Evolutionary conservation across 2,888 invertebrate genomes (phyloP).

Genomic region (Andrena fulva): DNA sequence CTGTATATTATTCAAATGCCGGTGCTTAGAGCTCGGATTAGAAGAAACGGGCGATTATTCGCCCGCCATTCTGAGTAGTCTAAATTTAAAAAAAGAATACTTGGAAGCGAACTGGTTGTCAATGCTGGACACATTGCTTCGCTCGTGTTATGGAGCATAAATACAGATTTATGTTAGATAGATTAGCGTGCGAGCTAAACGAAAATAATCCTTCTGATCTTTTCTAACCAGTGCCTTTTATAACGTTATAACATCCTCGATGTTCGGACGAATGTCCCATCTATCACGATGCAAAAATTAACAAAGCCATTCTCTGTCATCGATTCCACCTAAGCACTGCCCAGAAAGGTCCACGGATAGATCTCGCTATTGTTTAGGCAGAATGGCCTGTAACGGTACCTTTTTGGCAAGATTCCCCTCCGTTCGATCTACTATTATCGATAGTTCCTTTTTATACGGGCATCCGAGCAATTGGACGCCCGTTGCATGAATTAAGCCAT

Average conservation of each 20-base stretch:
- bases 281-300: background rate
- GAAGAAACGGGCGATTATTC: slow-evolving; percentile 40
- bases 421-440: slow-evolving; percentile 15
- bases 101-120: background rate
- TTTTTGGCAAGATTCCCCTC: slow-evolving; percentile 36
- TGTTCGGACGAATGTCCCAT: too few relatives aligned
- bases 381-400: slow-evolving; percentile 48
- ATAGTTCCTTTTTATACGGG: slow-evolving; percentile 19
- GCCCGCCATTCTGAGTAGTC: slow-evolving; percentile 21
- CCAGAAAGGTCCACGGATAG: slow-evolving; percentile 17
- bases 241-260: too few relatives aligned
- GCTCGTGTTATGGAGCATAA: background rate
- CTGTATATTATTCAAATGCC: slow-evolving; percentile 41
- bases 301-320: background rate
- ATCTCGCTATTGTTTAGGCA: slow-evolving; percentile 14
- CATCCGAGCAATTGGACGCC: slow-evolving; percentile 10
- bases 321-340: too few relatives aligned
- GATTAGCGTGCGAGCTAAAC: background rate
- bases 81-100: background rate
- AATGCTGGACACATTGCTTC: too few relatives aligned
- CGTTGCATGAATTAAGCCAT: slow-evolving; percentile 76
- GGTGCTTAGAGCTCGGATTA: slow-evolving; percentile 39
- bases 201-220: background rate
- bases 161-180: background rate
- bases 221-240: too few relatives aligned